phyloP scores from a whole-genome alignment of 2,888 invertebrate species.

The Noctua fimbriata region DNA sequence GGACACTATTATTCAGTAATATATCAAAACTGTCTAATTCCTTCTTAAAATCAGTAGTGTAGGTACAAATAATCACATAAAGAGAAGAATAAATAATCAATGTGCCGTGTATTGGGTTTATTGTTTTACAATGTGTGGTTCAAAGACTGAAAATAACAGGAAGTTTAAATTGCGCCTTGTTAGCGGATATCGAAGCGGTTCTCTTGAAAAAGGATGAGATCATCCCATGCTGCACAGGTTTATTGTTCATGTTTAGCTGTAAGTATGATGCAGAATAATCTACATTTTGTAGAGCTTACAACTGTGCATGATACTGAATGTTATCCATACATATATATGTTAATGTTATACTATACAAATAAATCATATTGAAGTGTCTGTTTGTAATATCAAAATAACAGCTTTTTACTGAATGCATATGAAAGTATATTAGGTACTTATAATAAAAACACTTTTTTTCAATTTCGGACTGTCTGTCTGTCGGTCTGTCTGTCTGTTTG shows the following conservation, averaged over 20 bases:
- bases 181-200: conserved; percentile 5
- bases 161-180: conserved; percentile 2
- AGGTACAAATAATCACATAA: not conserved
- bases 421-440: too few species aligned
- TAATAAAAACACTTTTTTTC: too few species aligned
- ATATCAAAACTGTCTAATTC: not conserved
- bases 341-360: too few species aligned
- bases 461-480: too few species aligned
- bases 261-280: not conserved
- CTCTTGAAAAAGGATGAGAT: conserved; percentile 6
- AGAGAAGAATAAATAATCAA: not conserved
- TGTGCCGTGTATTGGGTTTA: not conserved
- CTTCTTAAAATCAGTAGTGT: not conserved
- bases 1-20: not conserved
- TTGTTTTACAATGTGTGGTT: not conserved
- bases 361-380: too few species aligned
- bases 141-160: conserved; percentile 3
- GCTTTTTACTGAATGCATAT: too few species aligned
- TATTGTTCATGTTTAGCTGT: conserved; percentile 1
- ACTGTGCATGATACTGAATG: too few species aligned
- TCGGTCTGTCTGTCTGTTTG: too few species aligned
- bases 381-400: too few species aligned
- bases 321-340: too few species aligned
- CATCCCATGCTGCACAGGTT: not conserved
- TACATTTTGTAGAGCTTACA: not conserved